Evolutionary conservation across 92 coral and sea anemone genomes (phyloP).

Genomic region (Zoanthus sociatus): DNA sequence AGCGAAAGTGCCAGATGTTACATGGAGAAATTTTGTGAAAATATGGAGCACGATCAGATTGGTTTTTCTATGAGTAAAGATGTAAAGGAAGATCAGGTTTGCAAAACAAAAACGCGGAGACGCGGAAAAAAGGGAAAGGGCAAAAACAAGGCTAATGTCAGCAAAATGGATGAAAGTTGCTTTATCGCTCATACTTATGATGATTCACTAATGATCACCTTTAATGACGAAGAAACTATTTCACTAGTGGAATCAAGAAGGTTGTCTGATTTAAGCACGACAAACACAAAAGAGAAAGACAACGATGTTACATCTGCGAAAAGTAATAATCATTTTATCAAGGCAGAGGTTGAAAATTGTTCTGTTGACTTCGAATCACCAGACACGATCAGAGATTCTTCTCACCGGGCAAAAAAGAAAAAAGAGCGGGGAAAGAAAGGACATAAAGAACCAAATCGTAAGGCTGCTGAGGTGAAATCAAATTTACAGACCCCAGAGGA

Average conservation of each 20-base stretch:
- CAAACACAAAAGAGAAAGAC: conserved; percentile 7
- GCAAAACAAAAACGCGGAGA: conserved; percentile 35
- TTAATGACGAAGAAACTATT: conserved; percentile 9
- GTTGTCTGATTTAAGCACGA: conserved; percentile 3
- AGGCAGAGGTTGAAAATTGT: not conserved
- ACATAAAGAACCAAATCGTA: conserved; percentile 15
- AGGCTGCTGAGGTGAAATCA: not conserved
- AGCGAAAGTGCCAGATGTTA: not conserved
- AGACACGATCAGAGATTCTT: conserved; percentile 17
- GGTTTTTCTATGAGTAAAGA: not conserved
- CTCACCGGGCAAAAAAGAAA: conserved; percentile 29
- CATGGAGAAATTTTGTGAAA: conserved; percentile 5
- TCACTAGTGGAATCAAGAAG: not conserved
- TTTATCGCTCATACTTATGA: conserved; percentile 8
- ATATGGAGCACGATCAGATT: not conserved
- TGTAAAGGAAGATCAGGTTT: not conserved
- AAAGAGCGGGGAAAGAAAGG: conserved; percentile 16
- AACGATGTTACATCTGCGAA: not conserved
- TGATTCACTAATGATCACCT: conserved; percentile 17
- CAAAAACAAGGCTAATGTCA: conserved; percentile 45
- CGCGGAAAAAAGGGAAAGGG: conserved; percentile 42
- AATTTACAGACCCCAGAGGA: conserved; percentile 13
- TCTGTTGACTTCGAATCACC: not conserved
- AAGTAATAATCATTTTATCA: not conserved
- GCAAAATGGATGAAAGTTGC: conserved; percentile 21